A percentile compares a stretch with the other conserved stretches of the same genome.
Conservation (phyloP, 1,140 invertebrate genomes). For the Adelges cooleyi region DNA sequence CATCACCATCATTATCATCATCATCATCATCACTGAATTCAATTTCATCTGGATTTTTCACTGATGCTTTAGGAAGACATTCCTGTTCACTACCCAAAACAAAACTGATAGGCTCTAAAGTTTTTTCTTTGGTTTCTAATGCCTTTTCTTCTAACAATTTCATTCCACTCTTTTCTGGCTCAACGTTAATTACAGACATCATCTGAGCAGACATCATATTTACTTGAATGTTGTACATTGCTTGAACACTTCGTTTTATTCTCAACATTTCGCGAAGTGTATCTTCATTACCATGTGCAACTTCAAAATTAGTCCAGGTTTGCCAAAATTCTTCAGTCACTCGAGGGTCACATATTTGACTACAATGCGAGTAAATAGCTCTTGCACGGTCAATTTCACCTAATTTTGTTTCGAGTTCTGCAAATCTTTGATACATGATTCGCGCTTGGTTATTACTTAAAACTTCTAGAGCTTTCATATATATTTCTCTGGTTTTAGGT, state of each 20-base stretch:
- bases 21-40: constrained; percentile 17
- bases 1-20: too few species aligned
- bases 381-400: constrained; percentile 95
- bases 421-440: constrained; percentile 93
- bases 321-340: constrained; percentile 91
- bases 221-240: constrained; percentile 88
- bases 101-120: constrained; percentile 17
- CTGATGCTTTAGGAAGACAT: neutral
- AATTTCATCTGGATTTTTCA: constrained; percentile 23
- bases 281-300: constrained; percentile 98
- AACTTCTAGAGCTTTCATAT: constrained; percentile 94
- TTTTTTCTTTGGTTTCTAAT: constrained; percentile 38
- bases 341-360: constrained; percentile 97
- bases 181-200: constrained; percentile 56
- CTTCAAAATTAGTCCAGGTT: constrained; percentile 99
- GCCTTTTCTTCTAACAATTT: constrained; percentile 74
- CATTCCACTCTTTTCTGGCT: constrained; percentile 72
- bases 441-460: constrained; percentile 81
- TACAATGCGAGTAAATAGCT: constrained; percentile 95
- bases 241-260: constrained; percentile 94
- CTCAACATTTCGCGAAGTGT: constrained; percentile 98
- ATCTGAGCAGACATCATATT: constrained; percentile 98
- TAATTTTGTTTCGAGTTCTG: constrained; percentile 94
- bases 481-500: constrained; percentile 91
- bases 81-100: constrained; percentile 27